Percentiles rank a stretch among this genome's conserved stretches.
Evolutionary conservation across 2,797 vertebrate genomes (phyloP).

Genomic region (Manis pentadactyla): DNA sequence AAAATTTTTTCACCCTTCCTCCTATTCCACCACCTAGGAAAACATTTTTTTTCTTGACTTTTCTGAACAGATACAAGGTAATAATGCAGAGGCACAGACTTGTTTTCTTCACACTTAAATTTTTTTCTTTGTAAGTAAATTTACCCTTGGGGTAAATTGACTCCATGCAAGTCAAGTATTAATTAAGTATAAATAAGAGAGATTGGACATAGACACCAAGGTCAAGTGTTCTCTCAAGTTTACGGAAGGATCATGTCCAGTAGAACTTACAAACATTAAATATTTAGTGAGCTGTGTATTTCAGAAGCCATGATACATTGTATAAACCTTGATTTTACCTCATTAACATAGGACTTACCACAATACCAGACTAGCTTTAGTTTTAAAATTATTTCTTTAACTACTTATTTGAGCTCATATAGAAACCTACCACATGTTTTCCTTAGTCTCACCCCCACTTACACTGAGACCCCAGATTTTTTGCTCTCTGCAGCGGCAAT

Average conservation of each 20-base stretch:
- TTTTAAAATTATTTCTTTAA: constrained; percentile 30
- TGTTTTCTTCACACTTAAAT: not conserved
- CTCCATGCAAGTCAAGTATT: not conserved
- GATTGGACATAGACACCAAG: not conserved
- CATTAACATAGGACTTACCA: not conserved
- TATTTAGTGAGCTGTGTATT: not conserved
- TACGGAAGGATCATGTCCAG: not conserved
- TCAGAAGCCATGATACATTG: not conserved
- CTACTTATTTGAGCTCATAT: not conserved
- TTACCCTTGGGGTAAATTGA: not conserved
- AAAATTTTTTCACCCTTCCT: not conserved
- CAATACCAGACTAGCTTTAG: not conserved
- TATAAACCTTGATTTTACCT: not conserved
- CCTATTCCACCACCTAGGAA: not conserved
- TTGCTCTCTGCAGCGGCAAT: not conserved
- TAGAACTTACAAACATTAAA: not conserved
- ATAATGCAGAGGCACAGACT: not conserved
- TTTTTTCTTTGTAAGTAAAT: constrained; percentile 6
- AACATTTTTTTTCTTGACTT: constrained; percentile 4
- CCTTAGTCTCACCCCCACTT: not conserved
- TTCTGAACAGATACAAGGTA: constrained; percentile 18
- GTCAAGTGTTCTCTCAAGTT: not conserved
- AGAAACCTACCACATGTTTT: not conserved
- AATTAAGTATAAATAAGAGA: constrained; percentile 27
- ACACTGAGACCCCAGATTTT: not conserved